Evolutionary conservation across 2,888 invertebrate species (phyloP).

Genomic region (Leptopilina syphax): DNA sequence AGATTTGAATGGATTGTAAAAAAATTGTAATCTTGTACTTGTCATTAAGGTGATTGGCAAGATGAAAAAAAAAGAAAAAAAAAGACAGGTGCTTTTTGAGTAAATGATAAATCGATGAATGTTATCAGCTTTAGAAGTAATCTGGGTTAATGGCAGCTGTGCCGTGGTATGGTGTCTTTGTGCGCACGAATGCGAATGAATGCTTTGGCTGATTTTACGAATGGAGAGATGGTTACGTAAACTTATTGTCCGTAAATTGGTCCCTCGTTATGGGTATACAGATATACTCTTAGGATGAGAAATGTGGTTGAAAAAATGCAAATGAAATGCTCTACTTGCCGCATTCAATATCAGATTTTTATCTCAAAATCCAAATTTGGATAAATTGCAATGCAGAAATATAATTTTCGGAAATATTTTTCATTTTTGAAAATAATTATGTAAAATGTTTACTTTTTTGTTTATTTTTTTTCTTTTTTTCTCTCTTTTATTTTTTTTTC

Average conservation of each 20-base stretch:
- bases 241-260: constrained; percentile 20
- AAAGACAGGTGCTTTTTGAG: background rate
- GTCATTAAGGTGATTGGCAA: constrained; percentile 15
- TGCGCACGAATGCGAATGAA: background rate
- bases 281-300: background rate
- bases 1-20: background rate
- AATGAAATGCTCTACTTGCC: background rate
- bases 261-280: background rate
- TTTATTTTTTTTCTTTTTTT: too few species aligned
- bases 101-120: constrained; percentile 21
- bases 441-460: too few species aligned
- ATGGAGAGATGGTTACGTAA: constrained; percentile 17
- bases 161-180: background rate
- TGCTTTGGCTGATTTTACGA: constrained; percentile 14
- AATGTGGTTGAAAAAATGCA: background rate
- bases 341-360: background rate
- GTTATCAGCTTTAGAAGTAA: constrained; percentile 1
- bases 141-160: background rate
- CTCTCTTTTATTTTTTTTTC: too few species aligned
- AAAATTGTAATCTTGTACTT: background rate
- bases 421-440: too few species aligned
- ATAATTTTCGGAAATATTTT: too few species aligned
- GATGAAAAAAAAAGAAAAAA: background rate
- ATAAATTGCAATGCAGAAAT: background rate
- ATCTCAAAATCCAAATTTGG: background rate